Conservation (phyloP, 2,888 invertebrate genomes). For the Eudasyphora cyanicolor region DNA sequence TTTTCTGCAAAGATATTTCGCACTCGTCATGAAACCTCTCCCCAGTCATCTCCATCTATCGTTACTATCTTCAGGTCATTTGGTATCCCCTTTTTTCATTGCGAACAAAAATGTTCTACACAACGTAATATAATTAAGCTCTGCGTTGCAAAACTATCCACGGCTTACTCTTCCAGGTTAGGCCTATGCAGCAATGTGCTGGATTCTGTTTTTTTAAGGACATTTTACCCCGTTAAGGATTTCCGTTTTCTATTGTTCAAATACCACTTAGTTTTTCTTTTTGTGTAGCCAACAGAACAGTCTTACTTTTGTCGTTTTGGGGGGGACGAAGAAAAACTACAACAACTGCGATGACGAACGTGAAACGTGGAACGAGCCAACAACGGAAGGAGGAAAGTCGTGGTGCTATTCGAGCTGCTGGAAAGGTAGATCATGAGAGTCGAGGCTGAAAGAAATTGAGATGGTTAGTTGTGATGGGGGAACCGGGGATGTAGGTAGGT, state of each 20-base stretch:
- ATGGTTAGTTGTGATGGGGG: background rate
- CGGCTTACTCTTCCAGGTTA: background rate
- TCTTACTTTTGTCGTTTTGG: background rate
- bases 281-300: background rate
- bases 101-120: background rate
- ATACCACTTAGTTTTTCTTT: slow-evolving; percentile 18
- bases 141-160: background rate
- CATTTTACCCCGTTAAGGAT: slow-evolving; percentile 15
- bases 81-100: too few species aligned
- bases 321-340: background rate
- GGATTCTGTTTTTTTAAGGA: background rate
- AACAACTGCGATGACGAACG: background rate
- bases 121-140: slow-evolving; percentile 1
- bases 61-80: background rate
- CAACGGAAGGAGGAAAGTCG: background rate
- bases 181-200: background rate
- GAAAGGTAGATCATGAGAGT: background rate
- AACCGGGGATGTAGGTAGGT: background rate
- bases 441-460: background rate
- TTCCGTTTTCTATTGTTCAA: slow-evolving; percentile 22
- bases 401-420: background rate
- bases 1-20: too few species aligned
- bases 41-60: too few species aligned
- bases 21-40: too few species aligned
- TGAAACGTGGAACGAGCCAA: background rate